Conservation (phyloP, 2,888 invertebrate genomes). For the Ochropleura plecta region DNA sequence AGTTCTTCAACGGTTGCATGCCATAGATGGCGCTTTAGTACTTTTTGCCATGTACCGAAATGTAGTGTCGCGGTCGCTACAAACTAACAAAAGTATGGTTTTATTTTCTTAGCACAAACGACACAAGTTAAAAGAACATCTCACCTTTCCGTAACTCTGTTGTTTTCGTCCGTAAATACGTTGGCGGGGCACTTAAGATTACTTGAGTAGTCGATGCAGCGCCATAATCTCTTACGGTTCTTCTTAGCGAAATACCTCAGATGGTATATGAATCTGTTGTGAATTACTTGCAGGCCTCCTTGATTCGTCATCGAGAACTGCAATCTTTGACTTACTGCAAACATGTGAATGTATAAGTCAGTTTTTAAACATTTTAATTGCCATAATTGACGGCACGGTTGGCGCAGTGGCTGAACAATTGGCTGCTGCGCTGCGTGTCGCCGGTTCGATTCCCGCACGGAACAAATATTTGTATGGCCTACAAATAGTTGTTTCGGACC, state of each 20-base stretch:
- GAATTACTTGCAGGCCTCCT: conserved; percentile 82
- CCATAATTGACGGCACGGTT: too few species aligned
- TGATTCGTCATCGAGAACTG: conserved; percentile 84
- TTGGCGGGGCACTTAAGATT: conserved; percentile 79
- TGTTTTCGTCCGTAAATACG: conserved; percentile 77
- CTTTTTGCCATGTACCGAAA: too few species aligned
- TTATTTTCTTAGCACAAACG: neutral
- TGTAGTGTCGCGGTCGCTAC: too few species aligned
- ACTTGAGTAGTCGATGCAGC: conserved; percentile 82
- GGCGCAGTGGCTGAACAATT: too few species aligned
- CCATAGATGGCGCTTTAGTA: too few species aligned
- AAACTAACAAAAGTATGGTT: neutral
- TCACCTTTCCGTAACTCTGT: conserved; percentile 82
- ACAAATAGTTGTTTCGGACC: too few species aligned
- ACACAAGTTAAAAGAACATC: neutral
- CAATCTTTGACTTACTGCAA: conserved; percentile 60
- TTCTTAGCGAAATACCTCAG: conserved; percentile 76
- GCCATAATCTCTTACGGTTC: conserved; percentile 77
- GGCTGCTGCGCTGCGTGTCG: too few species aligned
- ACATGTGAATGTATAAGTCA: neutral
- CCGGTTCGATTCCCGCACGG: too few species aligned
- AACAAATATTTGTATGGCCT: too few species aligned
- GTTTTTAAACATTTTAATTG: neutral
- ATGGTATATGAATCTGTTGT: conserved; percentile 84
- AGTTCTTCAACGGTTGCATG: too few species aligned